Percentiles rank a stretch among this genome's conserved stretches.
phyloP scores from a whole-genome alignment of 2,113 vertebrate genomes.

The Brachyistius frenatus region DNA sequence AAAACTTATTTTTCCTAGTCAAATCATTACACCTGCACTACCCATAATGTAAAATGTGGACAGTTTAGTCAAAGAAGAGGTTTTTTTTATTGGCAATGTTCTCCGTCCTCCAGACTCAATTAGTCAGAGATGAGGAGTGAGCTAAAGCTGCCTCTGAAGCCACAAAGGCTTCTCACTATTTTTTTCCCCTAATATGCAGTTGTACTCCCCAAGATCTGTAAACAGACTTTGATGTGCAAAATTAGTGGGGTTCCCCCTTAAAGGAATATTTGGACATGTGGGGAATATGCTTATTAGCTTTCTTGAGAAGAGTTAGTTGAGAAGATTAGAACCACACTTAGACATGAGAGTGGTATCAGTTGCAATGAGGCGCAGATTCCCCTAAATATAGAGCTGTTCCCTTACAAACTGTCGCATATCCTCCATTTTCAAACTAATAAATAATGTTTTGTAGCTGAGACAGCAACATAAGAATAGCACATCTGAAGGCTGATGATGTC shows the following conservation, averaged over 20 bases:
- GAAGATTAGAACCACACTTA: not conserved
- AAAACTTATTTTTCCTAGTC: too few relatives aligned
- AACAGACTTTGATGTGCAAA: not conserved
- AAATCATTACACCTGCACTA: not conserved
- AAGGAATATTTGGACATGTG: not conserved
- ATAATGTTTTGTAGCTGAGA: slow-evolving; percentile 26
- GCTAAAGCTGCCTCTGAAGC: slow-evolving; percentile 5
- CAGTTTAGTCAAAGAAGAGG: not conserved
- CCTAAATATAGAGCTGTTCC: not conserved
- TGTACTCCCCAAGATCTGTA: not conserved
- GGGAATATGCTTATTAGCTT: not conserved
- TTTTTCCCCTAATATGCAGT: not conserved
- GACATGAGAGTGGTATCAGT: too few relatives aligned
- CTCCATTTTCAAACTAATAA: slow-evolving; percentile 19
- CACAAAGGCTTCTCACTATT: not conserved
- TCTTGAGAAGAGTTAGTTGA: not conserved
- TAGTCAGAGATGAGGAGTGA: not conserved
- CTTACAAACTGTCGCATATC: not conserved
- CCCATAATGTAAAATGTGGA: not conserved
- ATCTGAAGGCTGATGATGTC: slow-evolving; percentile 44
- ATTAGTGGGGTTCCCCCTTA: not conserved
- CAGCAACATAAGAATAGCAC: slow-evolving; percentile 48
- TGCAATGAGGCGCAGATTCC: too few relatives aligned
- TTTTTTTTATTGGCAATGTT: not conserved
- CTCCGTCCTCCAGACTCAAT: slow-evolving; percentile 4